Percentiles rank a stretch among this genome's conserved stretches.
These are phyloP conservation scores for Abrostola tripartita DNA, from an alignment of 2,888 invertebrate species.

Conservation along the genomic window DNA sequence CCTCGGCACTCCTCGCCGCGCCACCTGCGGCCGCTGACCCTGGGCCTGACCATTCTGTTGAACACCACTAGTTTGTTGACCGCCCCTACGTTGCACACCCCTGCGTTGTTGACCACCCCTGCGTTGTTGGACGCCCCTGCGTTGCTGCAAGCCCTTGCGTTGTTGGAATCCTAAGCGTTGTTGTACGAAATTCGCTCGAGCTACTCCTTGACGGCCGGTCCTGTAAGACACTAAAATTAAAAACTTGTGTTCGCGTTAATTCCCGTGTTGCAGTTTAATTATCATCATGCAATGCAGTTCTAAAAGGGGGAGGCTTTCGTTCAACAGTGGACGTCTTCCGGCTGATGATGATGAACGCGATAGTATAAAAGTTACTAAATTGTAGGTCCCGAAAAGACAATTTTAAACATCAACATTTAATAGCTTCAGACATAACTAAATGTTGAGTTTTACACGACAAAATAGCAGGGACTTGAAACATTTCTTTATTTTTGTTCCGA, in stretches of 20 bases:
- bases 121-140: constrained; percentile 12
- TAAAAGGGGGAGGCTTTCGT: too few species aligned
- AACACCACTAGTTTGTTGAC: not conserved
- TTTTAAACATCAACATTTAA: not conserved
- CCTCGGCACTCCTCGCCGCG: constrained; percentile 31
- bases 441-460: too few species aligned
- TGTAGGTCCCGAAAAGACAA: not conserved
- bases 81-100: not conserved
- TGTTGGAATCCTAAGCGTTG: too few species aligned
- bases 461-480: too few species aligned
- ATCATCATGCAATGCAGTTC: too few species aligned
- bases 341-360: too few species aligned
- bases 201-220: constrained; percentile 22
- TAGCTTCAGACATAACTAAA: too few species aligned
- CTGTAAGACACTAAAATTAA: constrained; percentile 3
- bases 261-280: too few species aligned
- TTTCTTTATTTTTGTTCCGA: too few species aligned
- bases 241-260: too few species aligned
- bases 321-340: too few species aligned
- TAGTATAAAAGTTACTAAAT: too few species aligned
- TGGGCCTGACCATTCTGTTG: not conserved
- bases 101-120: constrained; percentile 6
- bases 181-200: not conserved
- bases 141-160: constrained; percentile 9
- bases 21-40: constrained; percentile 39